Evolutionary conservation across 2,888 invertebrate species (phyloP).

Genomic region (Liopterus haemorrhoidalis): DNA sequence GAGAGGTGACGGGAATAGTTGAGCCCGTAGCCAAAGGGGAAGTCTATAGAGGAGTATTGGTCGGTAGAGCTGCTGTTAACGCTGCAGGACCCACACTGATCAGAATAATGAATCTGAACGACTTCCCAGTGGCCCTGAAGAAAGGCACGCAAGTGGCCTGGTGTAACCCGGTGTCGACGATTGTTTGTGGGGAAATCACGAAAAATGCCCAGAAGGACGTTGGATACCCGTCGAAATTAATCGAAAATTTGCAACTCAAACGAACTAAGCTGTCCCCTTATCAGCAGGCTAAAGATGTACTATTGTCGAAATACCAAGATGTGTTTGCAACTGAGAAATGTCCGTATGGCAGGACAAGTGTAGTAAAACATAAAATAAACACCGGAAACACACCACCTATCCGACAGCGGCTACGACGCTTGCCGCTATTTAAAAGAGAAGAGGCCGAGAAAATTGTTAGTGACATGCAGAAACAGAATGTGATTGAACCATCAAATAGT

Average conservation of each 20-base stretch:
- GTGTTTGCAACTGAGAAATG: background rate
- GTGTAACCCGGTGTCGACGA: background rate
- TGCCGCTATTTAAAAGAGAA: constrained; percentile 2
- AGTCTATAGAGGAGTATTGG: background rate
- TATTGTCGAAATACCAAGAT: background rate
- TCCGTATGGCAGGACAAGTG: background rate
- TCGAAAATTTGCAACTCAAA: too few species aligned
- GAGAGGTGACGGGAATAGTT: background rate
- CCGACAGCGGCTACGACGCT: constrained; percentile 1
- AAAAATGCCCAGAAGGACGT: background rate
- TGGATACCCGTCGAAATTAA: background rate
- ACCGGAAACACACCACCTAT: constrained; percentile 4
- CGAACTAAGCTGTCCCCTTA: too few species aligned
- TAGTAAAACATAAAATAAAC: constrained; percentile 8
- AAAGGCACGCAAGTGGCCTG: constrained; percentile 1
- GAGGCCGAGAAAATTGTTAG: constrained; percentile 1
- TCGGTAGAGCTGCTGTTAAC: too few species aligned
- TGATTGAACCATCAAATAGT: constrained; percentile 8
- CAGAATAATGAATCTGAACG: constrained; percentile 4
- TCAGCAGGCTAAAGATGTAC: too few species aligned
- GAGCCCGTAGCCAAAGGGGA: background rate
- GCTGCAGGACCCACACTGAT: background rate
- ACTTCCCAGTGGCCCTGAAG: background rate
- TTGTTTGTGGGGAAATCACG: background rate
- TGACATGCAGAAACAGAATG: background rate